A percentile compares a stretch with the other conserved stretches of the same genome.
These are phyloP conservation scores for Liparis tanakae DNA, from an alignment of 2,797 vertebrate species.

Conservation along the genomic window DNA sequence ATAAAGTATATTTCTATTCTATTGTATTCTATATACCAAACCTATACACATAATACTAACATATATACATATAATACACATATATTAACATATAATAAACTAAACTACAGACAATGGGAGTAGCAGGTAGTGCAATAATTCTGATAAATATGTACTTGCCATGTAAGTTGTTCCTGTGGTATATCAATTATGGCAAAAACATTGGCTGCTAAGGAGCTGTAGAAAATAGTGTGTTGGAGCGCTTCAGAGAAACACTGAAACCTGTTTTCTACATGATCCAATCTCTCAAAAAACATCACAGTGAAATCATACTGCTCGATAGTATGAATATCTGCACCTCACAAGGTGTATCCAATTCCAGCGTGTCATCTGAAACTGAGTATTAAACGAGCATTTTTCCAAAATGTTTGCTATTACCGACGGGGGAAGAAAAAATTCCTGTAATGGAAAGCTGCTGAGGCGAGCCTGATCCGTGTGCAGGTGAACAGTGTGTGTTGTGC, in stretches of 20 bases:
- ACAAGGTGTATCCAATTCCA: conserved; percentile 52
- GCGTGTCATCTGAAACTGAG: conserved; percentile 33
- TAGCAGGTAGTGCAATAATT: too few species aligned
- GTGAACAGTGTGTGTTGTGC: conserved; percentile 61
- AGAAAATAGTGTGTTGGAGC: conserved; percentile 62
- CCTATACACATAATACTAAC: too few species aligned
- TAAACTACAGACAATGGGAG: too few species aligned
- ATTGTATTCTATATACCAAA: too few species aligned
- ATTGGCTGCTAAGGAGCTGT: conserved; percentile 64
- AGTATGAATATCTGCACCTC: conserved; percentile 64
- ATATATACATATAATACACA: too few species aligned
- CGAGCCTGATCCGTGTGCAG: conserved; percentile 58
- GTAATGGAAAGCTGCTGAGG: conserved; percentile 54
- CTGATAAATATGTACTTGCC: too few species aligned
- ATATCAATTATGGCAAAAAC: conserved; percentile 70
- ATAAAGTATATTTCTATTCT: too few species aligned
- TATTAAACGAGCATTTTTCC: conserved; percentile 51
- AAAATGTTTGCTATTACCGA: conserved; percentile 43
- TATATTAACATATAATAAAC: too few species aligned
- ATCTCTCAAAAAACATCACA: conserved; percentile 68
- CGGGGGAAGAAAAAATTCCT: conserved; percentile 35
- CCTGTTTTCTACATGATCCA: conserved; percentile 68
- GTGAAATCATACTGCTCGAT: conserved; percentile 63
- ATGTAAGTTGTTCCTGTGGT: conserved; percentile 58
- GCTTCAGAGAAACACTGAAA: conserved; percentile 48